Base-by-base conservation (phyloP, 2,888 invertebrate genomes). In the Cabera pusaria region DNA sequence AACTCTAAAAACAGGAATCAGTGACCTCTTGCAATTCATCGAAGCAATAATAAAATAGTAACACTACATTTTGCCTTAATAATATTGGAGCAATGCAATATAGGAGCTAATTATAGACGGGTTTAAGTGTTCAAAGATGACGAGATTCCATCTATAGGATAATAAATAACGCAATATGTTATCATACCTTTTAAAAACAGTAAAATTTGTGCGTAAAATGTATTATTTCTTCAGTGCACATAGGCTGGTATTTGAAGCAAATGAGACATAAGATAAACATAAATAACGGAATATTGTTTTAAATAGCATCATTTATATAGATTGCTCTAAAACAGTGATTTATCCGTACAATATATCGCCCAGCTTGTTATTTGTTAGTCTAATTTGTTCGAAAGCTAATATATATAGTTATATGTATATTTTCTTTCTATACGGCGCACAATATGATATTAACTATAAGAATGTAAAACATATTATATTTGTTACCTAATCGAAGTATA, bases 401-500 rank as follows among this genome's bases (percentile, higher is more conserved):
- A 25, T 21, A 40, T 14, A 4, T 3, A 14, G n/a, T n/a, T n/a
- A n/a, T n/a, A n/a, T n/a, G n/a, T n/a, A 24, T 34, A 8, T 28
- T 7, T 26, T 20, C 21, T 32, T 27, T 29, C 9, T 28, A 12
- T 21, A 20, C 33, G 31, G 25, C 44, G 38, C 44, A 44, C 38
- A 44, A 29, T 23, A 32, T 26, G 28, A 41, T 25, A 40, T 40
- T 33, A 19, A 28, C 12, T 28, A 28, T 28, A 20, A 26, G 16
- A 24, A 9, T 34, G 32, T 26, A 31, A 38, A 26, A 33, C 20
- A 33, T 21, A 7, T 23, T 29, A 43, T 32, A 43, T 38, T 26
- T 31, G 38, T 44, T 38, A 39, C 31, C 31, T 31, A 25, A 39
- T 39, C 38, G 35, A 38, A 44, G 16, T 38, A 32, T 37, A 26